Percentiles rank a stretch among this genome's conserved stretches.
Evolutionary conservation across 2,113 vertebrate genomes (phyloP).

Genomic region (Merops nubicus): DNA sequence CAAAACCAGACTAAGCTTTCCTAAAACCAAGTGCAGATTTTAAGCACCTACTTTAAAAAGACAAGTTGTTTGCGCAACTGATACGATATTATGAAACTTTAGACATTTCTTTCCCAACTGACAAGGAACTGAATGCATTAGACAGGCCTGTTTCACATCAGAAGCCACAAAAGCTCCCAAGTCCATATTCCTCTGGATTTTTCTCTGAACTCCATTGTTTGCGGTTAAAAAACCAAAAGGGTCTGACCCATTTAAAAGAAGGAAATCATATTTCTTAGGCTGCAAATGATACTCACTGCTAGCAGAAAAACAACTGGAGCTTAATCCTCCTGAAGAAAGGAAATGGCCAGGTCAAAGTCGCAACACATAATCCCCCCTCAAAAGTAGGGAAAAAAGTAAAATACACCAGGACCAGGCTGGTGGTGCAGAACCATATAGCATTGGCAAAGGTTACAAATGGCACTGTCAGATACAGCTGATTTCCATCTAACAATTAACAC

Average conservation of each 20-base stretch:
- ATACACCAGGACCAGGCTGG: neutral
- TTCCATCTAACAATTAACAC: conserved; percentile 10
- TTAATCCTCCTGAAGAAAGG: conserved; percentile 10
- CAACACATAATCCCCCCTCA: neutral
- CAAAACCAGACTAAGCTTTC: neutral
- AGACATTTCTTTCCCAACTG: conserved; percentile 57
- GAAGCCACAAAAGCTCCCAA: conserved; percentile 55
- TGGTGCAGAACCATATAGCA: neutral
- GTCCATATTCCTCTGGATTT: neutral
- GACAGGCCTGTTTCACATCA: conserved; percentile 45
- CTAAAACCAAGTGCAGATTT: conserved; percentile 3
- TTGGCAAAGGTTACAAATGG: neutral
- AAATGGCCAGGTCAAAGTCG: conserved; percentile 27
- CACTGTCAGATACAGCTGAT: conserved; percentile 21
- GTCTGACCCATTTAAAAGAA: conserved; percentile 44
- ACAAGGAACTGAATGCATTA: conserved; percentile 46
- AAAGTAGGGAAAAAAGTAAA: conserved; percentile 4
- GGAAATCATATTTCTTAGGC: conserved; percentile 50
- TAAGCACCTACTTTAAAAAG: conserved; percentile 35
- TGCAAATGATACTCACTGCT: neutral
- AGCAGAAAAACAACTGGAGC: neutral
- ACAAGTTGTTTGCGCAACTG: conserved; percentile 21
- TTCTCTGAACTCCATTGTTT: conserved; percentile 47
- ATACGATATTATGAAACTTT: conserved; percentile 58
- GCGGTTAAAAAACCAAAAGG: conserved; percentile 45